Evolutionary conservation across 2,113 vertebrate species (phyloP).

Genomic region (Sturnira hondurensis): DNA sequence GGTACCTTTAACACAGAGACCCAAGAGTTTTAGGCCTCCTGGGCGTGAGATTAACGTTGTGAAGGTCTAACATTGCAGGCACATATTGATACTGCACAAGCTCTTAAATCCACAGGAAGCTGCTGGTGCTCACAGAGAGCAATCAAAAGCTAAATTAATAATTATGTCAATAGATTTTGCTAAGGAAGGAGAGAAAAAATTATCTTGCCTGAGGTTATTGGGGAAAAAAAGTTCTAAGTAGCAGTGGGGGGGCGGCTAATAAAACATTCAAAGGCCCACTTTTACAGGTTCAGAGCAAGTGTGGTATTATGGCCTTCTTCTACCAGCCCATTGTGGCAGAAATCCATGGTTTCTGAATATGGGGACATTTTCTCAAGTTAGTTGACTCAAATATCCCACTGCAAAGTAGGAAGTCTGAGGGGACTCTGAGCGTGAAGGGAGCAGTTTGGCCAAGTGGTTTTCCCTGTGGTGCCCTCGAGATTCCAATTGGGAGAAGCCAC

Average conservation of each 20-base stretch:
- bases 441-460: background rate
- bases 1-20: conserved; percentile 66
- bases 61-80: conserved; percentile 77
- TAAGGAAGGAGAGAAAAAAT: conserved; percentile 71
- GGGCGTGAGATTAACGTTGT: conserved; percentile 74
- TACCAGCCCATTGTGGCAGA: background rate
- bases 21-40: conserved; percentile 73
- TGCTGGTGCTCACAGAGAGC: conserved; percentile 76
- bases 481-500: background rate
- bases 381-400: background rate
- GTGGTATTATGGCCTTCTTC: background rate
- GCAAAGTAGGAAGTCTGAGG: conserved; percentile 23
- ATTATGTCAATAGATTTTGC: conserved; percentile 79
- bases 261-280: conserved; percentile 45
- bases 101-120: conserved; percentile 79
- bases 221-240: conserved; percentile 55
- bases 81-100: conserved; percentile 77
- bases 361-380: background rate
- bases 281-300: conserved; percentile 47
- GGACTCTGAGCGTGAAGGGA: background rate
- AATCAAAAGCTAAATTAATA: conserved; percentile 78
- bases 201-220: conserved; percentile 73
- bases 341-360: background rate
- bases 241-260: background rate
- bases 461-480: background rate